Base-by-base conservation (phyloP, 2,113 vertebrate genomes). In the Benitochromis conjunctus region DNA sequence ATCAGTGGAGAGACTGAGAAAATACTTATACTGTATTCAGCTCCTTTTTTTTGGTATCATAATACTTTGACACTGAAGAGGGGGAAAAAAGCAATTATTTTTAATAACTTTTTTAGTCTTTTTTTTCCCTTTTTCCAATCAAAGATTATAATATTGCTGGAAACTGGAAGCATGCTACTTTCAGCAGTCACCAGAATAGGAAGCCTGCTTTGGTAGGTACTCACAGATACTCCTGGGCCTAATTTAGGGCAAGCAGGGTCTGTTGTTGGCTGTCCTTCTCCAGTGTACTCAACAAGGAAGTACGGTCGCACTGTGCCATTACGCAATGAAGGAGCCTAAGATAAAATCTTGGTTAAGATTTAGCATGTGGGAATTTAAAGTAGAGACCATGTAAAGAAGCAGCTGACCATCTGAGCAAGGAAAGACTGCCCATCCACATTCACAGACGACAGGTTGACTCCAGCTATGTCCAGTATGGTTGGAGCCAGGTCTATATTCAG, bases 351-450 rank as follows among this genome's bases (percentile, higher is more conserved):
- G 54, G 31, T 53, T 80, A 48, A 51, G 12, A 24, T 51, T 34
- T n/a, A 16, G 13, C 7, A 54, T 46, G 19, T 4, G 13, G 7
- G 9, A 43, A 74, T 4, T 24, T 34, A 58, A 64, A 5, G 21
- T 19, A 1, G 14, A 0, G 9, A 55, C 11, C n/a, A 29, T 43
- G 69, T 58, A 13, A 71, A 18, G 24, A 7, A 43, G 14, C 24
- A 11, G 46, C 96, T 80, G 77, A 97, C 97, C 96, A 97, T 95
- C 89, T 96, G 96, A 46, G 96, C 69, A 5, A 97, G 93, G 87
- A 97, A 97, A 0, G 96, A 97, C 89, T 95, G 95, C 1, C 97
- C 97, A 1, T 97, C 97, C 94, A 96, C 86, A 7, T 94, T 94
- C 13, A 95, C 90, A 1, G 80, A 3, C 0, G 95, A 94, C 74